These are phyloP conservation scores for Gracilinanus agilis DNA, from an alignment of 2,113 vertebrate genomes.

Conservation along the genomic window DNA sequence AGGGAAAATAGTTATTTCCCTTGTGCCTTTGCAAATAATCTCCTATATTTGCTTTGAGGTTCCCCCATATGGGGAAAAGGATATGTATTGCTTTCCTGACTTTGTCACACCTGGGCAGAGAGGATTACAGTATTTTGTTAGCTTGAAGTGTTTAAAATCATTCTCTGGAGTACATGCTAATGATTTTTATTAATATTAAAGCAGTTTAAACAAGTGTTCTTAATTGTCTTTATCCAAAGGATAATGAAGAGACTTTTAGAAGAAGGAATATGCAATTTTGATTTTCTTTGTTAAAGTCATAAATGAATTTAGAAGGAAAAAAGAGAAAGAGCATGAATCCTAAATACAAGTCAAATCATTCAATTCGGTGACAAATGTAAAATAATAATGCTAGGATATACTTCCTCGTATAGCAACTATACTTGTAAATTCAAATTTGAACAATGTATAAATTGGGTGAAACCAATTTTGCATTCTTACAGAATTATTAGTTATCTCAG, in stretches of 20 bases:
- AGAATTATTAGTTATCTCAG: background rate
- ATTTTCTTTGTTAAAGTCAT: slow-evolving; percentile 12
- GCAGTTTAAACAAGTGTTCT: slow-evolving; percentile 24
- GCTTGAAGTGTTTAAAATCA: slow-evolving; percentile 7
- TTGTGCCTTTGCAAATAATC: background rate
- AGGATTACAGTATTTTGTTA: background rate
- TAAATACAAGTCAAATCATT: slow-evolving; percentile 3
- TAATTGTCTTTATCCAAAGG: slow-evolving; percentile 21
- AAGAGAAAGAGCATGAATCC: background rate
- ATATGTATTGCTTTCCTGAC: background rate
- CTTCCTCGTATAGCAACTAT: background rate
- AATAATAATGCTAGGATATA: slow-evolving; percentile 35
- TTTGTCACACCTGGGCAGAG: background rate
- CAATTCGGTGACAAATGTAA: background rate
- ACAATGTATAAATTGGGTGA: background rate
- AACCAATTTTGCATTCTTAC: background rate
- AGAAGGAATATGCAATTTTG: background rate
- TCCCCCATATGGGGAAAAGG: background rate
- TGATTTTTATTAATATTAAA: background rate
- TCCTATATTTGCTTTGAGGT: background rate
- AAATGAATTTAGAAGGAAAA: slow-evolving; percentile 4
- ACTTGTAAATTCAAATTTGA: background rate
- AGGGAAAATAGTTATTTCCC: background rate
- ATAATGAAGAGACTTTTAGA: slow-evolving; percentile 17
- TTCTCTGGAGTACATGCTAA: background rate